Conservation (phyloP, 2,888 invertebrate genomes). For the Colletes collaris region DNA sequence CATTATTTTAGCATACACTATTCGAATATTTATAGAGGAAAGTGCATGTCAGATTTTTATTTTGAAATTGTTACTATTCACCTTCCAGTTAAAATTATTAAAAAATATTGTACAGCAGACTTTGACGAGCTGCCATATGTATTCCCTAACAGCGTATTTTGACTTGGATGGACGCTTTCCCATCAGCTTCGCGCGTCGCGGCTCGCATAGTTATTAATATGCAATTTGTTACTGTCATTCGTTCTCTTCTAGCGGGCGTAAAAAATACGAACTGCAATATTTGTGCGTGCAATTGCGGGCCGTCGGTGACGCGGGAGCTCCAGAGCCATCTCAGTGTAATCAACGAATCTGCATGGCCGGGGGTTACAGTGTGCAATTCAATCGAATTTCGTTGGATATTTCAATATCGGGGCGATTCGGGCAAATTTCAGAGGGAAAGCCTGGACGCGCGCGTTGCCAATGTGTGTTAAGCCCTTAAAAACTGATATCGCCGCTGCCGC, state of each 20-base stretch:
- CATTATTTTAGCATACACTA: too few species aligned
- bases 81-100: too few species aligned
- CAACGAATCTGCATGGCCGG: constrained; percentile 24
- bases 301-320: not conserved
- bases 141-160: not conserved
- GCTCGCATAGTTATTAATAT: constrained; percentile 27
- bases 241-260: not conserved
- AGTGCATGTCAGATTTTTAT: too few species aligned
- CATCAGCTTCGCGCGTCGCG: not conserved
- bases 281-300: not conserved
- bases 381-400: constrained; percentile 43
- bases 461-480: constrained; percentile 34
- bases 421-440: constrained; percentile 21
- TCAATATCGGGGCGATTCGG: constrained; percentile 40
- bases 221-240: constrained; percentile 31
- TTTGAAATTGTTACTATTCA: too few species aligned
- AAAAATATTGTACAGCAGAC: too few species aligned
- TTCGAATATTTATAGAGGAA: too few species aligned
- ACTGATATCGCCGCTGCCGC: constrained; percentile 28
- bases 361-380: constrained; percentile 30
- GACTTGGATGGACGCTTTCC: not conserved
- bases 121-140: too few species aligned
- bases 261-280: constrained; percentile 8
- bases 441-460: not conserved
- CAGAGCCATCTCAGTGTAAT: constrained; percentile 17